A percentile compares a stretch with the other conserved stretches of the same genome.
phyloP scores from a whole-genome alignment of 2,797 vertebrate species.

The Amazona ochrocephala region DNA sequence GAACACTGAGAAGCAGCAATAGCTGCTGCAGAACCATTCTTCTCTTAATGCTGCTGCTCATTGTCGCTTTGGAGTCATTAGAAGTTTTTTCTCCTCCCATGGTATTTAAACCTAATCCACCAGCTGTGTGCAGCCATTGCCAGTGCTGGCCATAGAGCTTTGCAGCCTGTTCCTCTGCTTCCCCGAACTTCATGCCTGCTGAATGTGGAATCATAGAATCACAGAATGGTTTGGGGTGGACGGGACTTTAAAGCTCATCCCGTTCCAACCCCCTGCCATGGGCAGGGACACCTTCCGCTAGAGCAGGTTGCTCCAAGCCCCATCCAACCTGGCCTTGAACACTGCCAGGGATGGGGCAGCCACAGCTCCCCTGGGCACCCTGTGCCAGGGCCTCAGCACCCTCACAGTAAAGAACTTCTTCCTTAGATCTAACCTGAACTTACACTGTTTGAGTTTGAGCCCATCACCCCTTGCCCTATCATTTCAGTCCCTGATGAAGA shows the following conservation, averaged over 20 bases:
- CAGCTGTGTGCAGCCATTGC: neutral
- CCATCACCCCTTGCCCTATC: neutral
- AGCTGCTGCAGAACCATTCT: neutral
- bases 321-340: neutral
- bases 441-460: neutral
- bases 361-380: no score
- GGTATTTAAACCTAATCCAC: neutral
- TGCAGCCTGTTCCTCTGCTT: neutral
- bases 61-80: neutral
- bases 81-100: fast-evolving
- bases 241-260: neutral
- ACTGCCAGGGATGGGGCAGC: neutral
- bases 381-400: no score
- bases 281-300: neutral
- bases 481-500: neutral
- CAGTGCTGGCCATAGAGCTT: neutral
- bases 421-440: neutral
- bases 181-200: neutral
- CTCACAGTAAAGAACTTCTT: no score
- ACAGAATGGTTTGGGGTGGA: neutral
- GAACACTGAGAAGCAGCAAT: neutral
- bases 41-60: neutral
- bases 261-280: neutral
- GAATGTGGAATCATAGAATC: neutral
- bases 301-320: neutral